Evolutionary conservation across 37 sponge, comb jelly and placozoan species (phyloP).

Genomic region (Chondrosia reniformis): DNA sequence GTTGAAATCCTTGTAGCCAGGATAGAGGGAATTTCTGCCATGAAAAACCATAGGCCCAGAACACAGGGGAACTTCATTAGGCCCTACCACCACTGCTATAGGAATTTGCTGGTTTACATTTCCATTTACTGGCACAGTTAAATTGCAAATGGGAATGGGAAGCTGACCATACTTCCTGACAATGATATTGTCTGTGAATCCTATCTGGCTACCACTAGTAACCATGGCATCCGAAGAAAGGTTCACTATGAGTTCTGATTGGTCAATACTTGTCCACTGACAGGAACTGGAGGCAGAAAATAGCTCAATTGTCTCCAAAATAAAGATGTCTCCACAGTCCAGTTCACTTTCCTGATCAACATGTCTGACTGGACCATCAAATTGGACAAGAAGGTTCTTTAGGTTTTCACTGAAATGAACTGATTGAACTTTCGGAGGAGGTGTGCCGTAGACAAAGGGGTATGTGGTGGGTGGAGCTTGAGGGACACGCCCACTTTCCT

Average conservation of each 20-base stretch:
- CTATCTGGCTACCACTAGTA: constrained; percentile 15
- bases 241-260: constrained; percentile 13
- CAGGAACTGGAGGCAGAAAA: constrained; percentile 20
- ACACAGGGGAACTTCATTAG: constrained; percentile 52
- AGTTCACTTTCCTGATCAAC: background rate
- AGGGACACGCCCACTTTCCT: constrained; percentile 44
- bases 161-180: constrained; percentile 4
- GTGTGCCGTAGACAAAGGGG: constrained; percentile 38
- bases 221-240: constrained; percentile 46
- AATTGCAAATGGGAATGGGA: constrained; percentile 23
- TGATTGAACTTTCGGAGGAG: constrained; percentile 20
- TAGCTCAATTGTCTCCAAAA: constrained; percentile 38
- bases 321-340: constrained; percentile 40
- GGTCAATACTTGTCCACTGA: constrained; percentile 20
- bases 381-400: constrained; percentile 32
- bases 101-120: constrained; percentile 31
- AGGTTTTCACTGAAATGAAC: constrained; percentile 54
- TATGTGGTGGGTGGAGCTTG: background rate
- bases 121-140: constrained; percentile 20
- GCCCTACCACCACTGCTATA: constrained; percentile 48
- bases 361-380: constrained; percentile 43
- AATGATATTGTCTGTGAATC: constrained; percentile 38
- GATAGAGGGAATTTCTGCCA: constrained; percentile 42
- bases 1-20: constrained; percentile 51
- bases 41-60: constrained; percentile 27